Evolutionary conservation across 2,113 vertebrate genomes (phyloP), one percentile per base, ranked within the genome.

Genomic region (Etheostoma cragini): DNA sequence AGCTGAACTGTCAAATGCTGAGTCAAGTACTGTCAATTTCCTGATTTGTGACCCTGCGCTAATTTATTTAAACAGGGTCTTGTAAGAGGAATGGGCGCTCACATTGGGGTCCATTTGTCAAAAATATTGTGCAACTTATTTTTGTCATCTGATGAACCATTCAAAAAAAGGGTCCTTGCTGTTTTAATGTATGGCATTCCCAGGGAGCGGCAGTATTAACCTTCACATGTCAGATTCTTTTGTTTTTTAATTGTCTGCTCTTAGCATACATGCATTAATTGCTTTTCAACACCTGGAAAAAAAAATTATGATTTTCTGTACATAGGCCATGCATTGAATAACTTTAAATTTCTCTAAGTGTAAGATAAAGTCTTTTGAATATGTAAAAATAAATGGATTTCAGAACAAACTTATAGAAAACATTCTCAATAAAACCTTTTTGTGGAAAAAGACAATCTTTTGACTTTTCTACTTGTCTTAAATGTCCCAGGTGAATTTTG

Each of bases 351-450:
- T 88, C 81, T 91, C 82, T 87, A 81, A 79, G 62, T 90, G 84
- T 92, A 91, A 91, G 38, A 91, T 88, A 82, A 88, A 79, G 67
- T 83, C 78, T 91, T 91, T 91, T 90, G 85, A 89, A 88, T 90
- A 88, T 89, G 81, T 91, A 69, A 85, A 85, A 88, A 88, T n/a
- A 72, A 82, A 79, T 81, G 46, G 81, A 91, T 89, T 94, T 91
- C 91, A 86, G 86, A 92, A 92, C 82, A 90, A 92, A 89, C 82
- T 85, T 89, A 53, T 85, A 77, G 73, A 82, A 87, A 84, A 78
- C 79, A 78, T 87, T 89, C 83, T 80, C 86, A 91, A 91, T 91
- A 87, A 92, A 75, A 88, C 83, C 50, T 6, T 76, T 81, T 90
- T 88, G 80, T 88, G 76, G 35, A 54, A 66, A 75, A 90, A 84